These are phyloP conservation scores for Pterocles burchelli DNA, from an alignment of 2,113 vertebrate species.

Conservation along the genomic window DNA sequence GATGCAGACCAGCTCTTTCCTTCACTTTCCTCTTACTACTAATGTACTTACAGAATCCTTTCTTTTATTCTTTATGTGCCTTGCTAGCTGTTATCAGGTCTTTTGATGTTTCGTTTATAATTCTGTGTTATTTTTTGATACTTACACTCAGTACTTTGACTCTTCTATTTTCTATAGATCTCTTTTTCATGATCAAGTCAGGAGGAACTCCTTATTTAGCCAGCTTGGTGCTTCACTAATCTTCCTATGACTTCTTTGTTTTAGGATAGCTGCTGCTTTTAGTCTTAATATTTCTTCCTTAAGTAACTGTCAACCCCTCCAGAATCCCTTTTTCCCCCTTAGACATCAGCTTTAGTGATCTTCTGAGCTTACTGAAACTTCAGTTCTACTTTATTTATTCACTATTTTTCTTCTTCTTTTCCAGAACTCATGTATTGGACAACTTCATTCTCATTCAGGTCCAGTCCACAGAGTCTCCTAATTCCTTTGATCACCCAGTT, in stretches of 20 bases:
- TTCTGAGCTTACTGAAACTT: constrained; percentile 19
- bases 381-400: neutral
- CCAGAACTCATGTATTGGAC: neutral
- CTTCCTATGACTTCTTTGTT: neutral
- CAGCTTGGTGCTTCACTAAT: neutral
- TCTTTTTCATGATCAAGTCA: neutral
- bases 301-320: neutral
- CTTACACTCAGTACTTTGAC: neutral
- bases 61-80: neutral
- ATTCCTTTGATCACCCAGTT: neutral
- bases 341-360: neutral
- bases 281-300: neutral
- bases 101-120: neutral
- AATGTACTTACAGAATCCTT: neutral
- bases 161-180: neutral
- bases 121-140: neutral
- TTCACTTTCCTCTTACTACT: neutral
- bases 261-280: neutral
- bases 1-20: neutral
- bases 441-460: neutral
- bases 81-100: neutral
- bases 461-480: neutral
- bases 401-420: neutral
- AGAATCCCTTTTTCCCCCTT: neutral
- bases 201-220: neutral